These are phyloP conservation scores for Lordiphosa stackelbergi DNA, from an alignment of 1,140 invertebrate genomes.

Conservation along the genomic window DNA sequence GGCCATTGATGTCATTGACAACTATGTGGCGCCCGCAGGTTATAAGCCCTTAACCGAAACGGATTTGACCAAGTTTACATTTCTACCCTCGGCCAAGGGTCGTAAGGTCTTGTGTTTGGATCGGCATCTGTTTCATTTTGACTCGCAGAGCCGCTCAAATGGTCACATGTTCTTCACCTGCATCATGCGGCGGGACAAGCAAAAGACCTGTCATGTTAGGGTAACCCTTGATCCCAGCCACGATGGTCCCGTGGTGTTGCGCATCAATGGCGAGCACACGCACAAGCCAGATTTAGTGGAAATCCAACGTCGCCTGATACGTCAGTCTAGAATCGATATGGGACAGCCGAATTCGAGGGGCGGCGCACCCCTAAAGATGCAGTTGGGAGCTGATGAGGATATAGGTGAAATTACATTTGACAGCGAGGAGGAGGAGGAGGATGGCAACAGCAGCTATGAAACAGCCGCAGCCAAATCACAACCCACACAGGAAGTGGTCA, in stretches of 20 bases:
- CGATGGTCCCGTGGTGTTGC: constrained; percentile 45
- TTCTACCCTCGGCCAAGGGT: constrained; percentile 68
- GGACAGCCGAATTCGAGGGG: neutral
- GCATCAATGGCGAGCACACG: constrained; percentile 63
- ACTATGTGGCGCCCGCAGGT: constrained; percentile 25
- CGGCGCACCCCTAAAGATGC: neutral
- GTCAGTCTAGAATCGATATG: constrained; percentile 26
- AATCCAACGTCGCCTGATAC: constrained; percentile 38
- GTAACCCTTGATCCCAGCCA: constrained; percentile 49
- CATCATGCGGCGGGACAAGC: constrained; percentile 54
- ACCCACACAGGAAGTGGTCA: constrained; percentile 24
- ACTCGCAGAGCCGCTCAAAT: constrained; percentile 57
- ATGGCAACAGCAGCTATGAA: too few relatives aligned
- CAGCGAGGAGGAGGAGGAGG: constrained; percentile 20
- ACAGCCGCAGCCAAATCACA: neutral
- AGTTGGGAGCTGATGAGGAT: neutral
- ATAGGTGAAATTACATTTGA: constrained; percentile 10
- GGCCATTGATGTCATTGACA: constrained; percentile 45
- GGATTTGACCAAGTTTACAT: constrained; percentile 60
- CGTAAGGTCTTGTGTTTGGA: constrained; percentile 62
- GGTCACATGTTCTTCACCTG: constrained; percentile 70
- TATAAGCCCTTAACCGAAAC: constrained; percentile 47
- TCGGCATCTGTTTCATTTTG: constrained; percentile 57
- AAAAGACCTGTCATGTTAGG: constrained; percentile 55
- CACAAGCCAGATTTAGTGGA: constrained; percentile 49